Percentiles rank a stretch among this genome's conserved stretches.
These are phyloP conservation scores for Phylloscopus trochilus DNA, from an alignment of 2,113 vertebrate genomes.

Conservation along the genomic window DNA sequence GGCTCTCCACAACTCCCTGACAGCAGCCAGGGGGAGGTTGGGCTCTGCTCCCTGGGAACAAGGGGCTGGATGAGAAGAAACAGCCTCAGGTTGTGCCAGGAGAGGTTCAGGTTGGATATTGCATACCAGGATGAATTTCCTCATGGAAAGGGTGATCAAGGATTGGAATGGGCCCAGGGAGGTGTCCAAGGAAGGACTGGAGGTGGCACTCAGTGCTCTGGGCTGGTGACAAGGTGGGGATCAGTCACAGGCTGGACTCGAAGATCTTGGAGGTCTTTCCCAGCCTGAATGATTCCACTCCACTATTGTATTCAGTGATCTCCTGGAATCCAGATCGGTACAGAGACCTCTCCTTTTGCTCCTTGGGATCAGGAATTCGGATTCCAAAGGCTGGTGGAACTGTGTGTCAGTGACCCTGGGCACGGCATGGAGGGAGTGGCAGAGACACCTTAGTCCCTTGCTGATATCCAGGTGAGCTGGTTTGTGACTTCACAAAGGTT, in stretches of 20 bases:
- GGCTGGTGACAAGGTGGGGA: not conserved
- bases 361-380: not conserved
- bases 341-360: not conserved
- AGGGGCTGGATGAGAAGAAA: not conserved
- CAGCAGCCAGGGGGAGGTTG: fast-evolving
- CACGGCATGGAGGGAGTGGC: fast-evolving
- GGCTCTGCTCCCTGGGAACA: not conserved
- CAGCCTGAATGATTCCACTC: not conserved
- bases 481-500: not conserved
- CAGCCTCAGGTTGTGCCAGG: fast-evolving
- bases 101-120: not conserved
- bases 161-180: not conserved
- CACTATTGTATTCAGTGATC: fast-evolving
- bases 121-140: not conserved
- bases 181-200: not conserved
- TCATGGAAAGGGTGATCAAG: not conserved
- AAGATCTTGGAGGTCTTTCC: not conserved
- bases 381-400: not conserved
- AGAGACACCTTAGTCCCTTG: fast-evolving
- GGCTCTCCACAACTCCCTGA: fast-evolving
- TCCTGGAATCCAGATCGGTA: not conserved
- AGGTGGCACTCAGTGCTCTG: fast-evolving
- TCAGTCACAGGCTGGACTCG: fast-evolving
- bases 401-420: not conserved
- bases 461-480: not conserved